Conservation (phyloP, 2,113 vertebrate species). For the Speoplatyrhinus poulsoni region DNA sequence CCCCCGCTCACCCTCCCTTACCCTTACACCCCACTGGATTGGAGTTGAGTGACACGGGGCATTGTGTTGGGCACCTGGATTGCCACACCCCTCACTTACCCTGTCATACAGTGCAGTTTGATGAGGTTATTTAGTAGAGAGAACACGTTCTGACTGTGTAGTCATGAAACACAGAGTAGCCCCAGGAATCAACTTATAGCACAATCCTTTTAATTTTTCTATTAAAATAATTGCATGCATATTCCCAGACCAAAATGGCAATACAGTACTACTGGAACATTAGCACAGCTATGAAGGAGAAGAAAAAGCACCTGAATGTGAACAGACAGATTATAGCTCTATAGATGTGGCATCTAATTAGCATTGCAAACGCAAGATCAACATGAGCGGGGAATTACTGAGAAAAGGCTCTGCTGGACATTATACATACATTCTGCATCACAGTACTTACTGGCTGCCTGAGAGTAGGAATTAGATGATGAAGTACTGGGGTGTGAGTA, state of each 20-base stretch:
- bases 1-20: constrained; percentile 72
- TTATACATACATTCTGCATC: constrained; percentile 73
- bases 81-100: constrained; percentile 89
- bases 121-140: constrained; percentile 71
- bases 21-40: constrained; percentile 80
- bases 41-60: constrained; percentile 86
- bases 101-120: constrained; percentile 76
- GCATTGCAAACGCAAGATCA: constrained; percentile 72
- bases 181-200: constrained; percentile 24
- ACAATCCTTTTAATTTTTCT: background rate
- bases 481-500: constrained; percentile 61
- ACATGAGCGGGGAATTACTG: constrained; percentile 70
- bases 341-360: constrained; percentile 72
- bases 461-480: constrained; percentile 73
- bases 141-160: constrained; percentile 44
- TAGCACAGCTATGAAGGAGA: constrained; percentile 61
- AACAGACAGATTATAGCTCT: constrained; percentile 66
- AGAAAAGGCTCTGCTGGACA: constrained; percentile 68
- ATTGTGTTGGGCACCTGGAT: constrained; percentile 85
- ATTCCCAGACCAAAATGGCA: constrained; percentile 33
- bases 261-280: constrained; percentile 56
- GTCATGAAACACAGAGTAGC: constrained; percentile 13
- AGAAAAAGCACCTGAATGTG: constrained; percentile 73
- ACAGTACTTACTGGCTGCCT: constrained; percentile 68
- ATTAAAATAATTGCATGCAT: constrained; percentile 37